phyloP scores from a whole-genome alignment of 2,113 vertebrate genomes.

The Naja naja region DNA sequence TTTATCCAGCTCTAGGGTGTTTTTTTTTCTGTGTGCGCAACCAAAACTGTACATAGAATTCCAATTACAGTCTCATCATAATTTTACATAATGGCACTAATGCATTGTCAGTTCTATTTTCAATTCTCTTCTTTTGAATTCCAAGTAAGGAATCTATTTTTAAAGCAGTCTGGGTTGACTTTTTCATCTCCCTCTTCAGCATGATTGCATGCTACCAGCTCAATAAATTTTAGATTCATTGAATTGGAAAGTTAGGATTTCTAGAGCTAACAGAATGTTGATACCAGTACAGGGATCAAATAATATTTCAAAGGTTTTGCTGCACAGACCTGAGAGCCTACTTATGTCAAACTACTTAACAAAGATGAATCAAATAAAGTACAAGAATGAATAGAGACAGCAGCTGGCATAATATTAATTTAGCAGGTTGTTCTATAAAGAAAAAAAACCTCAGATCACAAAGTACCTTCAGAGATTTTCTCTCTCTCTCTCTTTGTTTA shows the following conservation, averaged over 20 bases:
- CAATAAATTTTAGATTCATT: not conserved
- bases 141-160: not conserved
- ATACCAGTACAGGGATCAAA: not conserved
- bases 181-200: not conserved
- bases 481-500: not conserved
- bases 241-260: not conserved
- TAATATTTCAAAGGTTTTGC: not conserved
- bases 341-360: not conserved
- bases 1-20: not conserved
- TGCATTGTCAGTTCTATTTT: not conserved
- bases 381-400: not conserved
- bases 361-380: not conserved
- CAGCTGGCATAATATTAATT: not conserved
- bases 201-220: not conserved
- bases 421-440: not conserved
- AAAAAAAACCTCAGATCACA: not conserved
- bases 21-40: not conserved
- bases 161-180: not conserved
- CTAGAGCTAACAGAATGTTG: not conserved
- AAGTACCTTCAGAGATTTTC: not conserved
- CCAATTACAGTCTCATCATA: not conserved
- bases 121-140: not conserved
- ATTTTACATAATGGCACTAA: not conserved
- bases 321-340: not conserved
- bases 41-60: not conserved